Evolutionary conservation across 1,140 invertebrate species (phyloP), one percentile per base, ranked within the genome.

Genomic region (Hycleus cichorii): DNA sequence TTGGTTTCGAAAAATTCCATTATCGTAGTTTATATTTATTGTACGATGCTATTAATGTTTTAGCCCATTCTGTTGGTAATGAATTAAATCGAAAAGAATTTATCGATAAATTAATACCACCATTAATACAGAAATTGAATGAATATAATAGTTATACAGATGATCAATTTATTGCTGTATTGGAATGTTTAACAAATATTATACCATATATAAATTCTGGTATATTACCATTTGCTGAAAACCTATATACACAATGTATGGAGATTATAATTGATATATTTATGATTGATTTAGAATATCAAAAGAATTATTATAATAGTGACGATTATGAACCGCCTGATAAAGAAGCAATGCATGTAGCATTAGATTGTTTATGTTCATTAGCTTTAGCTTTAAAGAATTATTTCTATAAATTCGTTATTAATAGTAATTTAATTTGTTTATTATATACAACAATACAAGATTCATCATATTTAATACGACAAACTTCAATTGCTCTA

Each of bases 281-380:
- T 40, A 59, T 64, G 43, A 58, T 62, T 9, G 58, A 57, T 39
- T 92, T 95, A 75, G 93, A 97, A 74, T 91, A 93, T 71, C 89
- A 92, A 77, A 84, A 91, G 68, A 90, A 87, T 73, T 87, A 89
- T 2, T 84, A 88, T 48, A 86, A 89, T 61, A 90, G 88, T 73
- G 89, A 92, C 65, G 86, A 89, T 62, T 90, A 88, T 73, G 89
- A 92, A 65, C 88, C 91, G 26, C 93, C 95, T 1, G 96, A 99
- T 74, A 98, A 98, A 75, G 96, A 99, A 73, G 97, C 98, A 64
- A 97, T 99, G 90, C 97, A 98, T 64, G 96, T 98, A 5, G 95
- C 96, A 0, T 76, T 99, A 48, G 97, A 99, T 78, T 77, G 99
- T 55, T 76, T 99, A 5, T 96, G 93, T 65, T 89, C 95, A 3